Percentiles rank a stretch among this genome's conserved stretches.
phyloP scores from a whole-genome alignment of 53 echinoderm and acorn worm genomes.

The Temnopleurus reevesii region DNA sequence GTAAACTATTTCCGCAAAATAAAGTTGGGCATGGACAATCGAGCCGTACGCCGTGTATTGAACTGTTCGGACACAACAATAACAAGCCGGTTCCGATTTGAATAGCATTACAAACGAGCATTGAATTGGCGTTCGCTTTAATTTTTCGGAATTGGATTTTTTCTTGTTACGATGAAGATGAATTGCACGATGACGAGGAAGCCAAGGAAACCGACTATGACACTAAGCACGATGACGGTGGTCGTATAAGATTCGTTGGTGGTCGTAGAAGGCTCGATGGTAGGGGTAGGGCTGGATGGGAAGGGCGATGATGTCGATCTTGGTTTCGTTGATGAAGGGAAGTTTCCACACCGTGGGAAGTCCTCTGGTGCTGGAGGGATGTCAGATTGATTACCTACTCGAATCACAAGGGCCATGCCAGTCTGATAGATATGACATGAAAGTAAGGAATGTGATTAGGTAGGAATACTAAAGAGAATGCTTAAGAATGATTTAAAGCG shows the following conservation, averaged over 20 bases:
- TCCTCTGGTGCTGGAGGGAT: background rate
- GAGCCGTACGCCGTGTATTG: too few relatives aligned
- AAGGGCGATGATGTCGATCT: background rate
- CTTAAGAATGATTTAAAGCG: too few relatives aligned
- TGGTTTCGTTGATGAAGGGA: background rate
- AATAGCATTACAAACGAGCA: too few relatives aligned
- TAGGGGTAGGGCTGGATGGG: background rate
- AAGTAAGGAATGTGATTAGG: too few relatives aligned
- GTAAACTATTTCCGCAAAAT: too few relatives aligned
- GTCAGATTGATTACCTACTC: slow-evolving; percentile 15
- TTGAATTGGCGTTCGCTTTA: too few relatives aligned
- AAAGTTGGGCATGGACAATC: too few relatives aligned
- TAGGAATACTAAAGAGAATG: too few relatives aligned
- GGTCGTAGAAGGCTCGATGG: background rate
- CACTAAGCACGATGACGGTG: background rate
- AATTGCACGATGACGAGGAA: background rate
- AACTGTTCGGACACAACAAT: too few relatives aligned
- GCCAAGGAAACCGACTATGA: background rate
- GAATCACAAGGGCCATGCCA: slow-evolving; percentile 46
- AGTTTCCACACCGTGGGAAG: slow-evolving; percentile 44
- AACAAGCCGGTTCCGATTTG: too few relatives aligned
- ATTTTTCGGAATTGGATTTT: too few relatives aligned
- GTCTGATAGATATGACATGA: background rate
- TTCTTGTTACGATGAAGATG: background rate
- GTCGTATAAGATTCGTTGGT: background rate